Base-by-base conservation (phyloP, 2,888 invertebrate genomes). In the Torymus auratus region DNA sequence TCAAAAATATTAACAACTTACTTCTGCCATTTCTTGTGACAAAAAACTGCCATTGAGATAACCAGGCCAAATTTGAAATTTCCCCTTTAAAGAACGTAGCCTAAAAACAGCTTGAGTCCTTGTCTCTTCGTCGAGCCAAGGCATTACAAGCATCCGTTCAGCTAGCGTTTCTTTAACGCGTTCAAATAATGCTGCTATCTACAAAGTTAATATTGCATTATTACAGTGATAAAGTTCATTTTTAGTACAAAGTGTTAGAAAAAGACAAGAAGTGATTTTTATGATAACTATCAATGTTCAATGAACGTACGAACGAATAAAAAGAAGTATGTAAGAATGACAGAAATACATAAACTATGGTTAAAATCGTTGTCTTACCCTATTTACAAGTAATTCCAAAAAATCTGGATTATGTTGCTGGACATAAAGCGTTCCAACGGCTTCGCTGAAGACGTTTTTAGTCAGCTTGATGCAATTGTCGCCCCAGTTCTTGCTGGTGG, bases 351-450 rank as follows among this genome's bases (percentile, higher is more conserved):
- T 41, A 41, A 41, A 41, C 41, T 41, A 41, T 41, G 7, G 41
- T 15, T 15, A 52, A 58, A 28, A 62, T 28, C 5, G 7, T 53
- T 58, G 17, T 15, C 0, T 82, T 84, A 92, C 92, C 88, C 91
- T 90, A 70, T 88, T 88, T 15, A 90, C 86, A 64, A 92, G 87
- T 71, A 88, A 87, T 61, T 91, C 87, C 67, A 92, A 86, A 84
- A 91, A 90, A 64, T 89, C 87, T 28, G 89, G 88, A 60, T 90
- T 88, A 85, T 91, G 92, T 82, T 92, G 91, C 65, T 90, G 89
- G 56, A 92, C 91, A 83, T 92, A 92, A 78, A 92, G 87, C 53
- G 92, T 91, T 62, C 92, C 91, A 28, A 92, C 88, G 5, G 90
- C 89, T 82, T 90, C 88, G 65, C 90, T 86, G 84, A 91, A 91